Conservation (phyloP, 2,797 vertebrate species). For the Antennarius maculatus region DNA sequence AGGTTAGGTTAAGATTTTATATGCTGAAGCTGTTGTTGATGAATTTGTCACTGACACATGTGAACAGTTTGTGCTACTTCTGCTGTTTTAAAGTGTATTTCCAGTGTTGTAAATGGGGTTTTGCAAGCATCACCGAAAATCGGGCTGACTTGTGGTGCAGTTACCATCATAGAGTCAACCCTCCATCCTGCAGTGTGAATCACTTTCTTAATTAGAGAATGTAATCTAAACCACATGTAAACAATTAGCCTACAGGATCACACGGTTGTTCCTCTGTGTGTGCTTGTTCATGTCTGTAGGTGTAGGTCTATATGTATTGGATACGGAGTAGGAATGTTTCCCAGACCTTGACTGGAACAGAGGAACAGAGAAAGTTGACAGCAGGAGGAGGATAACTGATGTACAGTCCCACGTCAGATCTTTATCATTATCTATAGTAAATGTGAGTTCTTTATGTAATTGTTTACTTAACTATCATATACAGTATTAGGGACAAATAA, state of each 20-base stretch:
- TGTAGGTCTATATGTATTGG: neutral
- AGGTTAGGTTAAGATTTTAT: constrained; percentile 58
- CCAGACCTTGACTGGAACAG: constrained; percentile 26
- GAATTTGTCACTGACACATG: constrained; percentile 60
- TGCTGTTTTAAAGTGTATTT: constrained; percentile 40
- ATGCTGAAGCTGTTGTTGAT: constrained; percentile 41
- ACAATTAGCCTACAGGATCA: constrained; percentile 70
- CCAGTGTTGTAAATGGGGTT: constrained; percentile 39
- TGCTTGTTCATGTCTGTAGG: constrained; percentile 18
- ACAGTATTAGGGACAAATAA: constrained; percentile 3
- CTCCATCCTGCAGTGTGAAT: constrained; percentile 76
- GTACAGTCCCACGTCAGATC: neutral
- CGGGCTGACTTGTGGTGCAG: constrained; percentile 56
- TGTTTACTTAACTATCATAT: neutral
- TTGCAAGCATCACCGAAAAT: constrained; percentile 41
- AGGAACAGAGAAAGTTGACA: constrained; percentile 24
- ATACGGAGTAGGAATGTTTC: constrained; percentile 35
- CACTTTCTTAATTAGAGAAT: constrained; percentile 73
- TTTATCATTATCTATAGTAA: neutral
- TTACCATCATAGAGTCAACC: constrained; percentile 61
- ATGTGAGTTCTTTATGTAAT: neutral
- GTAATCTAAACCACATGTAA: constrained; percentile 70
- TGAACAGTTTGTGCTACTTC: constrained; percentile 39
- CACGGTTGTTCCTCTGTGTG: constrained; percentile 38
- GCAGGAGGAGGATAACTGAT: constrained; percentile 11